These are phyloP conservation scores for Bungarus multicinctus DNA, from an alignment of 2,113 vertebrate genomes.

Conservation along the genomic window DNA sequence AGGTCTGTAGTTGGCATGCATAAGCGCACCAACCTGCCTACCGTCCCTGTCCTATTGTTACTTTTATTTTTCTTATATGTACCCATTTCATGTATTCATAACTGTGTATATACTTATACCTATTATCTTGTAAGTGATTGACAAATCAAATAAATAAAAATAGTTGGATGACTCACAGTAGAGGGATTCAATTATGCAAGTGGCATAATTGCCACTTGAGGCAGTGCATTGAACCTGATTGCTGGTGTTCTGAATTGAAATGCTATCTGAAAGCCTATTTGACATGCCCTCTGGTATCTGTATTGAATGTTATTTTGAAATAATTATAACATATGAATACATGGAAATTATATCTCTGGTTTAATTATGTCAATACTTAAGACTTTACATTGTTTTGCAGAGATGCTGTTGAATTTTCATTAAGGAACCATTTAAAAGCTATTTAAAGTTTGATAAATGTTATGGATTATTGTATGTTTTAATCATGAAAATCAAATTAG, in stretches of 20 bases:
- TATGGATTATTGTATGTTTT: neutral
- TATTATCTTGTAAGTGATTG: no score
- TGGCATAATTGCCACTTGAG: no score
- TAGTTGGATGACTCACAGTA: neutral
- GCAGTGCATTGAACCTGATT: neutral
- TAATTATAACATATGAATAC: neutral
- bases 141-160: no score
- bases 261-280: neutral
- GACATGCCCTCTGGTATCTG: neutral
- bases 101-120: no score
- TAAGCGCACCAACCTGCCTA: no score
- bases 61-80: no score
- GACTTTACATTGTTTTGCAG: constrained; percentile 15
- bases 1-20: no score
- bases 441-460: constrained; percentile 4
- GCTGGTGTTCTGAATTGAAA: neutral
- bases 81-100: no score
- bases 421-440: neutral
- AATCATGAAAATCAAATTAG: constrained; percentile 73
- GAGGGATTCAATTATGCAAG: neutral
- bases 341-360: neutral
- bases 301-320: neutral
- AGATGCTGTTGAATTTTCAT: fast-evolving
- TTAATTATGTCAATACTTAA: neutral
- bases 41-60: no score